Evolutionary conservation across 2,113 vertebrate genomes (phyloP).

Genomic region (Calyptommatus sinebrachiatus): DNA sequence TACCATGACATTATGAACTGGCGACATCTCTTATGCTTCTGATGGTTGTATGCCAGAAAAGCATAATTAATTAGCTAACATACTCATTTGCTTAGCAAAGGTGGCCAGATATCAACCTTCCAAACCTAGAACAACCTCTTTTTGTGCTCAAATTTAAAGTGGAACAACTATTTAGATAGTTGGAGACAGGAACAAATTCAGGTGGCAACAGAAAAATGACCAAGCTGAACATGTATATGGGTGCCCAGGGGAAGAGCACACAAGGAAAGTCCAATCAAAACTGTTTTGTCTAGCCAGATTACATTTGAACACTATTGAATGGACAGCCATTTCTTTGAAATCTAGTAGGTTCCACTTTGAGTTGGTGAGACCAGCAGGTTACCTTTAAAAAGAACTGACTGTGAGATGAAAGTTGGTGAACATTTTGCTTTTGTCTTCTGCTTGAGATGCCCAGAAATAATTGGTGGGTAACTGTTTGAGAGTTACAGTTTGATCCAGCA

Average conservation of each 20-base stretch:
- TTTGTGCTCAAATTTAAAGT: background rate
- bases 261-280: too few relatives aligned
- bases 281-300: background rate
- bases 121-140: background rate
- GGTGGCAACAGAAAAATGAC: background rate
- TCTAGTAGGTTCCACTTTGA: too few relatives aligned
- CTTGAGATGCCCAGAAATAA: too few relatives aligned
- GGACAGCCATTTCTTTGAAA: too few relatives aligned
- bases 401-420: too few relatives aligned
- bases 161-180: constrained; percentile 1
- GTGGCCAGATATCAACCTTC: background rate
- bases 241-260: background rate
- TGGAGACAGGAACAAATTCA: background rate
- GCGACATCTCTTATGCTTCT: background rate
- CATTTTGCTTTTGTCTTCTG: too few relatives aligned
- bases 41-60: background rate
- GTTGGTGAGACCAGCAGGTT: too few relatives aligned
- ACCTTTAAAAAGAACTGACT: too few relatives aligned
- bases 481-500: too few relatives aligned
- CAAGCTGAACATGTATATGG: background rate
- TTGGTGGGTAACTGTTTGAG: too few relatives aligned
- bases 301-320: too few relatives aligned
- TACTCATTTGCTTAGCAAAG: background rate
- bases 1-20: background rate
- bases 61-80: background rate